A percentile compares a stretch with the other conserved stretches of the same genome.
Evolutionary conservation across 2,113 vertebrate species (phyloP).

Genomic region (Neoarius graeffei): DNA sequence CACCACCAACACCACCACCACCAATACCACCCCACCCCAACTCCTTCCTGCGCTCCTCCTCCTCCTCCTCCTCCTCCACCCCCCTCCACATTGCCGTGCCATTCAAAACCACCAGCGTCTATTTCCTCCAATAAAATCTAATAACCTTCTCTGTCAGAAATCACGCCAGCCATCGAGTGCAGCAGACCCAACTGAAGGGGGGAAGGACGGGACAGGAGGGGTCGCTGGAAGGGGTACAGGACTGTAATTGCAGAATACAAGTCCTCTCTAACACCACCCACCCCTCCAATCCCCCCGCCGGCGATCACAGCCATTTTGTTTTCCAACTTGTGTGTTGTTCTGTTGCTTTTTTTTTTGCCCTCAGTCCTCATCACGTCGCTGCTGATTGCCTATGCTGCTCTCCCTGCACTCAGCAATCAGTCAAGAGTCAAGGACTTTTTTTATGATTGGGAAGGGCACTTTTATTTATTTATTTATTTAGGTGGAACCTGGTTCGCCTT

Average conservation of each 20-base stretch:
- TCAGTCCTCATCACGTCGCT: constrained; percentile 65
- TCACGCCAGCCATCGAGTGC: constrained; percentile 72
- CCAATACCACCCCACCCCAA: no score
- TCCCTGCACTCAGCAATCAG: constrained; percentile 76
- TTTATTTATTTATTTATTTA: background rate
- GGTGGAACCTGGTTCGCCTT: constrained; percentile 1
- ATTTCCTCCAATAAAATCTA: constrained; percentile 83
- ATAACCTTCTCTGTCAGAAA: constrained; percentile 81
- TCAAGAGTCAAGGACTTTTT: constrained; percentile 76
- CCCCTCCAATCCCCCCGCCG: constrained; percentile 44
- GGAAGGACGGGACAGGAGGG: constrained; percentile 62
- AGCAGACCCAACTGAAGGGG: constrained; percentile 63
- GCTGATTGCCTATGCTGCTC: constrained; percentile 74
- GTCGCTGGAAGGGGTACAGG: constrained; percentile 45
- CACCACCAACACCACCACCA: constrained; percentile 42
- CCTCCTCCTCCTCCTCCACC: constrained; percentile 50
- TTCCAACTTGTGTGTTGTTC: constrained; percentile 57
- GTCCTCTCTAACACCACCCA: constrained; percentile 58
- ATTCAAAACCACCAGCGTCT: constrained; percentile 80
- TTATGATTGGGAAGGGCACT: constrained; percentile 71
- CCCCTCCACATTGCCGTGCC: constrained; percentile 69
- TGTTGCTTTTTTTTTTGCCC: constrained; percentile 46
- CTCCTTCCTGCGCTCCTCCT: constrained; percentile 19
- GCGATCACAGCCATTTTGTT: constrained; percentile 66
- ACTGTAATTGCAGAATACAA: constrained; percentile 76